Evolutionary conservation across 2,113 vertebrate genomes (phyloP).

Genomic region (Channa argus): DNA sequence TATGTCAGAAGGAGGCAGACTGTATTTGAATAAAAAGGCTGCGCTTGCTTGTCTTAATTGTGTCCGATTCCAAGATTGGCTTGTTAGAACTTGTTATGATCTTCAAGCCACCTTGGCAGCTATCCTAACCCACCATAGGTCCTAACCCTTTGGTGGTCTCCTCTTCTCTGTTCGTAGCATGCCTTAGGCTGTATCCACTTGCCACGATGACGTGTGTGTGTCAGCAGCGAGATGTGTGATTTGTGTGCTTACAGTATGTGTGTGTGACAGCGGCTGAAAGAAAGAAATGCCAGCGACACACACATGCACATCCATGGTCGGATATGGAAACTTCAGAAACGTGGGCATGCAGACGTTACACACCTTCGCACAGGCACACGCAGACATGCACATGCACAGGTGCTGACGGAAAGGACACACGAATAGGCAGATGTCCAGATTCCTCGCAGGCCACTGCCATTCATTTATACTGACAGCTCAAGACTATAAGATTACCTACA

Average conservation of each 20-base stretch:
- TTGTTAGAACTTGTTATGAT: neutral
- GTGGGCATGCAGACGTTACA: constrained; percentile 34
- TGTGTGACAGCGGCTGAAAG: constrained; percentile 61
- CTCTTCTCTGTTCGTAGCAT: constrained; percentile 45
- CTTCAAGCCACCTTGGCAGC: neutral
- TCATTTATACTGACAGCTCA: constrained; percentile 61
- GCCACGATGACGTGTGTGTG: constrained; percentile 62
- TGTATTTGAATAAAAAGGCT: neutral
- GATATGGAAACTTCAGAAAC: constrained; percentile 30
- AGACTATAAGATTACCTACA: constrained; percentile 67
- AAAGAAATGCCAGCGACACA: constrained; percentile 56
- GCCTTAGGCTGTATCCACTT: constrained; percentile 61
- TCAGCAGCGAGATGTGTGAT: constrained; percentile 58
- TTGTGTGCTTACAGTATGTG: constrained; percentile 39
- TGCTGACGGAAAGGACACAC: constrained; percentile 60
- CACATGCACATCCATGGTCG: constrained; percentile 28
- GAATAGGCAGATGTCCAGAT: constrained; percentile 67
- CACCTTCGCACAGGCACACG: constrained; percentile 1
- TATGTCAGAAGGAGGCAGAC: constrained; percentile 2
- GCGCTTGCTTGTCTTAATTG: neutral
- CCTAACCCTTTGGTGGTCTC: constrained; percentile 44
- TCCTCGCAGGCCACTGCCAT: constrained; percentile 61
- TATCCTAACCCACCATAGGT: constrained; percentile 10
- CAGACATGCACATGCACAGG: constrained; percentile 19
- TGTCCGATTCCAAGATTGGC: neutral